Conservation (phyloP, 1,140 invertebrate genomes). For the Drosophila carrolli region DNA sequence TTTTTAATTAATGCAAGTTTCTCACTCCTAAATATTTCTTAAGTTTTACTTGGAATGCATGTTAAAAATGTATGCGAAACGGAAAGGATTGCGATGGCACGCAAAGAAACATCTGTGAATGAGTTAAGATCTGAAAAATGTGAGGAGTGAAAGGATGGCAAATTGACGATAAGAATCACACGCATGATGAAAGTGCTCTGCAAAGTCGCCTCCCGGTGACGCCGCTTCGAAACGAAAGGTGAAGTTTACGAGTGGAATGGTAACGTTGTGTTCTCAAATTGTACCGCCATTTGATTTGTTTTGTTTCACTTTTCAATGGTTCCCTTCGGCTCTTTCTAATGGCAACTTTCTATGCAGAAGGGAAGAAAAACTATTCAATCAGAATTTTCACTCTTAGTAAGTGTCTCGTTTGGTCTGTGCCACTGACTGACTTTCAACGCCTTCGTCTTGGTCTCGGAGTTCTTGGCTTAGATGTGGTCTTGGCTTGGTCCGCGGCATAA, state of each 20-base stretch:
- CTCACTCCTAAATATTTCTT: constrained; percentile 6
- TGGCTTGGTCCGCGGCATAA: constrained; percentile 55
- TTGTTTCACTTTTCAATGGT: constrained; percentile 65
- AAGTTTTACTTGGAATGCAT: constrained; percentile 8
- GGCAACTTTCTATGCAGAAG: constrained; percentile 69
- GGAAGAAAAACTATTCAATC: constrained; percentile 62
- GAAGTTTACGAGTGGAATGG: constrained; percentile 44
- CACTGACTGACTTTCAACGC: constrained; percentile 72
- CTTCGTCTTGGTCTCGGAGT: constrained; percentile 34
- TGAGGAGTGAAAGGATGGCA: constrained; percentile 29
- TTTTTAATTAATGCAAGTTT: constrained; percentile 1
- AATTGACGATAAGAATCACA: constrained; percentile 67
- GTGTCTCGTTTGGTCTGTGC: constrained; percentile 76
- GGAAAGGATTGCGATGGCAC: constrained; percentile 52
- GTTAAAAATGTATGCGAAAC: too few species aligned
- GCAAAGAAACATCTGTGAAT: constrained; percentile 36
- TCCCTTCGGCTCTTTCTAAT: constrained; percentile 50
- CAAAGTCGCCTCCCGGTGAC: constrained; percentile 28
- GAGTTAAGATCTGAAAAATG: constrained; percentile 11
- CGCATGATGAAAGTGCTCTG: constrained; percentile 37
- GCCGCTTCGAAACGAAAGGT: constrained; percentile 47
- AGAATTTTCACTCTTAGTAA: constrained; percentile 82
- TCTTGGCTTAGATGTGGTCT: constrained; percentile 32
- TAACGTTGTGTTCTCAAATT: constrained; percentile 54
- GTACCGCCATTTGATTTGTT: constrained; percentile 55